A percentile compares a stretch with the other conserved stretches of the same genome.
These are phyloP conservation scores for Linepithema humile DNA, from an alignment of 1,140 invertebrate species.

Conservation along the genomic window DNA sequence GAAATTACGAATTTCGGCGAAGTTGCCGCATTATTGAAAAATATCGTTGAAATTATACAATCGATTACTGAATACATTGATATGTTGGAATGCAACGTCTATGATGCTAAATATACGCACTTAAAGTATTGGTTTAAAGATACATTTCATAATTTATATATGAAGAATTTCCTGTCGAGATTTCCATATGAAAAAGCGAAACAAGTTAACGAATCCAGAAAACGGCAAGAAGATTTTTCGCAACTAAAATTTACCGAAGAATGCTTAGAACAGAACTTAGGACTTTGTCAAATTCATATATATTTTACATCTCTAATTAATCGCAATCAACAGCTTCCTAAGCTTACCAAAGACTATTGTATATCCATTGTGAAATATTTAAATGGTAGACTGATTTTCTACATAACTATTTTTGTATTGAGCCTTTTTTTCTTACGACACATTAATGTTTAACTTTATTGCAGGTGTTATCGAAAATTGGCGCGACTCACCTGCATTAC, in stretches of 20 bases:
- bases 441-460: conserved; percentile 46
- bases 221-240: conserved; percentile 73
- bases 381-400: conserved; percentile 61
- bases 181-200: conserved; percentile 84
- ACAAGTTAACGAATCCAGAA: conserved; percentile 55
- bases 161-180: conserved; percentile 83
- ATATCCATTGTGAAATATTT: conserved; percentile 68
- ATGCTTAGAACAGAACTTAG: conserved; percentile 78
- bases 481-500: conserved; percentile 64
- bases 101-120: conserved; percentile 38
- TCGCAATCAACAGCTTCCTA: conserved; percentile 63
- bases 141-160: conserved; percentile 84
- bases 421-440: too few species aligned
- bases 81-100: conserved; percentile 77
- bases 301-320: conserved; percentile 76
- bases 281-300: conserved; percentile 77
- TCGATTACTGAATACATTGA: conserved; percentile 85
- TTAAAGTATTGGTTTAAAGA: conserved; percentile 82
- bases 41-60: conserved; percentile 85
- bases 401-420: conserved; percentile 20
- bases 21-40: conserved; percentile 85
- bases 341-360: conserved; percentile 68
- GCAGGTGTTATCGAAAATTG: conserved; percentile 75
- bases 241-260: conserved; percentile 29
- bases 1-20: conserved; percentile 84